Evolutionary conservation across 2,888 invertebrate species (phyloP).

Genomic region (Eretmocerus hayati): DNA sequence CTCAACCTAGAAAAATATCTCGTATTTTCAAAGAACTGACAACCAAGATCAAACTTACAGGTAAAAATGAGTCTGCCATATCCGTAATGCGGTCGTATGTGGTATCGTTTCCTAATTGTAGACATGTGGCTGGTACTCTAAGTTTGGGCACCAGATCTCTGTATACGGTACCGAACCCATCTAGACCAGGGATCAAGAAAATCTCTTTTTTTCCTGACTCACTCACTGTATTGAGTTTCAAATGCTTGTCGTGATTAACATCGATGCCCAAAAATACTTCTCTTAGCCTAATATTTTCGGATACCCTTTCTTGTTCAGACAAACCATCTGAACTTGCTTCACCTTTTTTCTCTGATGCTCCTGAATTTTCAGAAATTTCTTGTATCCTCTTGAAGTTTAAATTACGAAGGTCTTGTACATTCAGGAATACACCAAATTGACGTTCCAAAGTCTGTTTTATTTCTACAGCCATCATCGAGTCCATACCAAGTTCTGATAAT

Average conservation of each 20-base stretch:
- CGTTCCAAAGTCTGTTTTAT: constrained; percentile 88
- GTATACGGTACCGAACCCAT: constrained; percentile 41
- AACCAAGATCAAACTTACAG: constrained; percentile 52
- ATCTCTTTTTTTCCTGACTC: constrained; percentile 21
- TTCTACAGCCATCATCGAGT: constrained; percentile 95
- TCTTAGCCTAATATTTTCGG: neutral
- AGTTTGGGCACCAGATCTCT: constrained; percentile 35
- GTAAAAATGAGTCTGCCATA: constrained; percentile 51
- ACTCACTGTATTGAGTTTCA: constrained; percentile 29
- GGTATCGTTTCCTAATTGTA: constrained; percentile 35
- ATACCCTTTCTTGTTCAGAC: neutral
- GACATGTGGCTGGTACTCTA: constrained; percentile 34
- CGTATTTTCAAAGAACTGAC: too few species aligned
- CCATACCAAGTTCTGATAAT: constrained; percentile 89
- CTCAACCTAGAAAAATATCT: too few species aligned
- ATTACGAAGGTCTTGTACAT: constrained; percentile 76
- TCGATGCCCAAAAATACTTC: constrained; percentile 24
- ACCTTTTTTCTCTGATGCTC: neutral
- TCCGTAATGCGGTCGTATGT: constrained; percentile 46
- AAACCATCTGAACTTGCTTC: neutral
- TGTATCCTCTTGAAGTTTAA: constrained; percentile 65
- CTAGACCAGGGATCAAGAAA: constrained; percentile 43
- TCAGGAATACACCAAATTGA: constrained; percentile 79
- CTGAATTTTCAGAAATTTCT: constrained; percentile 41
- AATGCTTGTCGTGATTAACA: constrained; percentile 23